Evolutionary conservation across 1,140 invertebrate species (phyloP).

Genomic region (Helicorthomorpha holstii): DNA sequence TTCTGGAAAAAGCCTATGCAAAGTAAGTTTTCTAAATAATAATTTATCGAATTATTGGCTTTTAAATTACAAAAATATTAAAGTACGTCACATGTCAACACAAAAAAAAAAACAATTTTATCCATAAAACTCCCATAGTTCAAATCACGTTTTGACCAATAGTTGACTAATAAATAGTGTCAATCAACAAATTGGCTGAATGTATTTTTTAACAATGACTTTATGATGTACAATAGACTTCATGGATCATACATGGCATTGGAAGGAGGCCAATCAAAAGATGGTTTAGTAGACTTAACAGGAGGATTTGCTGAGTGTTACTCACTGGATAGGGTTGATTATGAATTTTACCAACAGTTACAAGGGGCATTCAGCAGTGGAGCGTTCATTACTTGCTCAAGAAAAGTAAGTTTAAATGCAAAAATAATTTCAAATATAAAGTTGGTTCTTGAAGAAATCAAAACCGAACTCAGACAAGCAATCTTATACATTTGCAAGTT

Average conservation of each 20-base stretch:
- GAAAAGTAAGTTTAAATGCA: constrained; percentile 38
- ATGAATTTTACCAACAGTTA: constrained; percentile 30
- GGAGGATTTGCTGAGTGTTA: constrained; percentile 36
- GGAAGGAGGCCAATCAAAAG: constrained; percentile 32
- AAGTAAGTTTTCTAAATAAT: constrained; percentile 19
- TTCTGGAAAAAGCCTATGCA: constrained; percentile 35
- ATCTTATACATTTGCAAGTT: constrained; percentile 7
- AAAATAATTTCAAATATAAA: too few species aligned
- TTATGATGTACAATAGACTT: constrained; percentile 13
- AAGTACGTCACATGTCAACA: too few species aligned
- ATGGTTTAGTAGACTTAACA: constrained; percentile 42
- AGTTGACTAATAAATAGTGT: not conserved
- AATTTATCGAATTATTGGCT: not conserved
- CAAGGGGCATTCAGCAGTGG: constrained; percentile 30
- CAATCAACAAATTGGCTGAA: not conserved
- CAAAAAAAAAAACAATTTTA: too few species aligned
- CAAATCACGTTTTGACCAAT: too few species aligned
- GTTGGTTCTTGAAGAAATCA: too few species aligned
- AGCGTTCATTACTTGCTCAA: constrained; percentile 43
- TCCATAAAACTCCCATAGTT: too few species aligned
- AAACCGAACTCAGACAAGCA: too few species aligned
- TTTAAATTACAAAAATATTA: not conserved
- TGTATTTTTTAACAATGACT: too few species aligned
- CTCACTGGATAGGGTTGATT: constrained; percentile 19
- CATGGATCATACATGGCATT: constrained; percentile 21